Evolutionary conservation across 2,797 vertebrate genomes (phyloP), one percentile per base, ranked within the genome.

Genomic region (Schizothorax lantsangensis): DNA sequence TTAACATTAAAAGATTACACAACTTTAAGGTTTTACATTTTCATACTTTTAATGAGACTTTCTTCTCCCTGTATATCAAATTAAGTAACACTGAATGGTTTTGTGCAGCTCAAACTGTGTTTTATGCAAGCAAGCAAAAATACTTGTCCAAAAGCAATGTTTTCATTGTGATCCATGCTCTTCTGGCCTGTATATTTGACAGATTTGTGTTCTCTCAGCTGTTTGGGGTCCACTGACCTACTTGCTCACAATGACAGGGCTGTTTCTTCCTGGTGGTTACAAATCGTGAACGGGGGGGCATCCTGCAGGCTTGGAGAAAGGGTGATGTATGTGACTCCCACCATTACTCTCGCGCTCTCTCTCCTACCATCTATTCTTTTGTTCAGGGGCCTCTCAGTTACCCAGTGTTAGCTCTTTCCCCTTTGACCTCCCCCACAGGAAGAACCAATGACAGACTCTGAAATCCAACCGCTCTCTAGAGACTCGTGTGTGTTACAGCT

Each of bases 401-500:
- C 83, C 33, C 81, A 49, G 54, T 87, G 79, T 84, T 91, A 83
- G 84, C 54, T 68, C 43, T 81, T 81, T 86, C 79, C 79, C 43
- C 57, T 68, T 74, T 81, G 79, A 66, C 85, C 79, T 62, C 19
- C 26, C 30, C 83, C 62, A 84, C 83, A 89, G 88, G 90, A 89
- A 89, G 81, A 68, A 72, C 78, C 81, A 86, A 74, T 89, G 84
- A 87, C 88, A 86, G 88, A 84, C 83, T 88, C 84, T 89, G 89
- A 89, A 89, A 89, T 85, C 66, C 83, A 89, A 86, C 81, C 68
- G 45, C 78, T 84, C 87, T 89, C 88, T 52, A 33, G 88, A 82
- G 85, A 62, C 38, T 10, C 57, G 19, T 72, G 79, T 88, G 74
- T 75, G 19, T 86, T 88, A 40, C 64, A 74, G 79, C 69, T 86